Base-by-base conservation (phyloP, 1,140 invertebrate species). In the Cydia strobilella region DNA sequence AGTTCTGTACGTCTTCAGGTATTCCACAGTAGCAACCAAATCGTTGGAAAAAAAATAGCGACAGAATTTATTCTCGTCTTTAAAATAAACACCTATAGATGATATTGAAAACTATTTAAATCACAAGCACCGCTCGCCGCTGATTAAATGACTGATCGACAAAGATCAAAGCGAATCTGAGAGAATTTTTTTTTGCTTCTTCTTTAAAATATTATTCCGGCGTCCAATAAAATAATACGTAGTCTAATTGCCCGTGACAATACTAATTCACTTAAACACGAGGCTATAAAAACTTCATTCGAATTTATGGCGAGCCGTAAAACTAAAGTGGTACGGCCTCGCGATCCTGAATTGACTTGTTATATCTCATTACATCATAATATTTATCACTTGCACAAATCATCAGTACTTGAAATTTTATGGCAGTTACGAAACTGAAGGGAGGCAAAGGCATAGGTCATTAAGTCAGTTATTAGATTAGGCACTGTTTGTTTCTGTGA, bases 231-330 rank as follows among this genome's bases (percentile, higher is more conserved):
- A 73, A 73, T 27, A 27, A 73, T 54, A 15, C 72, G 20, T 15
- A 6, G 13, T 73, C 42, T 73, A 73, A 51, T 73, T 51, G 45
- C 48, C 42, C 23, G 42, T 23, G 72, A 51, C 48, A 18, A 48
- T 73, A 73, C 23, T 51, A 73, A 73, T 73, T 73, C 65, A 35
- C 65, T 69, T 69, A 39, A 15, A 69, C 65, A 18, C 27, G 6
- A 69, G 65, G 31, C 65, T 69, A 35, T 69, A 42, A 69, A 69
- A 69, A 35, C 31, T 69, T 69, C 31, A 87, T 87, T 85, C 73
- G 79, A 80, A 86, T 87, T 87, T 87, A 87, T 85, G 72, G 79
- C 72, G 12, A n/a, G 76, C 69, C 25, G 45, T 77, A 80, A 84
- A 82, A 25, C 71, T 69, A 69, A 84, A 84, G 72, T 80, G 80